Base-by-base conservation (phyloP, 2,113 vertebrate species). In the Pelecanus crispus region DNA sequence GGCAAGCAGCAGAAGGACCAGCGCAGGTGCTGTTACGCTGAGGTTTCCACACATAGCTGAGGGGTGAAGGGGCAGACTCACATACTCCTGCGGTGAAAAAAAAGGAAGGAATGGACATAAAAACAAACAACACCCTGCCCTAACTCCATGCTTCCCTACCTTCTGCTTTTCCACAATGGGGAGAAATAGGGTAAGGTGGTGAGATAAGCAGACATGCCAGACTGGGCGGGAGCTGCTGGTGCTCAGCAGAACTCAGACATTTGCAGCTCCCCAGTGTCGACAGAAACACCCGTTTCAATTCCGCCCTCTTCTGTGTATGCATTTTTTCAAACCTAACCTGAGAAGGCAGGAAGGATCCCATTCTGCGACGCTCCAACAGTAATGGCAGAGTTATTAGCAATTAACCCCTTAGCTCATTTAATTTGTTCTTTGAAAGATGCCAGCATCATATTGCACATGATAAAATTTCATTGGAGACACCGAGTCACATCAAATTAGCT, bases 331-430 rank as follows among this genome's bases (percentile, higher is more conserved):
- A 68, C 26, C 34, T 58, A 80, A 58, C 74, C 38, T 78, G 66
- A 68, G 82, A 65, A 90, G 29, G 19, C 77, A 81, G 68, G 34
- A 90, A 56, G 53, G 34, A 66, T 82, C 38, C 77, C 34, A 13
- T 88, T 62, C 78, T 56, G 72, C 7, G 7, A 61, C 0, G 13
- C 59, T 94, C 49, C 67, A 77, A 8, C 38, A 72, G 70, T 75
- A 86, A 91, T 29, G 68, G 49, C 83, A 83, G 56, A 75, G 10
- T 81, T 96, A 82, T 71, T 45, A 88, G 88, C 94, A 95, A 93
- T 97, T 95, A 98, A 97, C 96, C 92, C 85, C 79, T 95, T 93
- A 94, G 81, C 73, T 97, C 75, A 61, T 97, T 97, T 92, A 81
- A 91, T 95, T 95, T 91, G 61, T 92, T 95, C 89, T 91, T 94